These are phyloP conservation scores for Lontra canadensis DNA, from an alignment of 2,113 vertebrate species.

Conservation along the genomic window DNA sequence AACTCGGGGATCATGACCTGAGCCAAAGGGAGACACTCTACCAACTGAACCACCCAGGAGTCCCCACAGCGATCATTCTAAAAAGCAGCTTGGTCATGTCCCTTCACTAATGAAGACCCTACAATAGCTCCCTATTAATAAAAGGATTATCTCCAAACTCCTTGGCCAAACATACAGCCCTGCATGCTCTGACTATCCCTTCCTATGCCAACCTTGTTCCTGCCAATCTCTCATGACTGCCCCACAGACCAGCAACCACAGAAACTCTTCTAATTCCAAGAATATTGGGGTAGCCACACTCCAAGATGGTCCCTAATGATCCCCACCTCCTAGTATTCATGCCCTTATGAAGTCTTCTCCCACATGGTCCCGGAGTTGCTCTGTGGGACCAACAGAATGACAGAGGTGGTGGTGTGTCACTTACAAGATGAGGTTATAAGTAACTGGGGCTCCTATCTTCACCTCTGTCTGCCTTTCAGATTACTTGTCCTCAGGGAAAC, in stretches of 20 bases:
- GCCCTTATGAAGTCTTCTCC: neutral
- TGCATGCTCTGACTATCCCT: neutral
- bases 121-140: neutral
- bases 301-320: neutral
- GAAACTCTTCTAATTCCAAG: neutral
- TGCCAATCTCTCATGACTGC: neutral
- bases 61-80: neutral
- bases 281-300: neutral
- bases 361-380: neutral
- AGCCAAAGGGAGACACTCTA: too few relatives aligned
- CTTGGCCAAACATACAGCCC: neutral
- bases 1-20: too few relatives aligned
- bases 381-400: neutral
- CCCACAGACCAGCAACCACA: neutral
- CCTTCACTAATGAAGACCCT: neutral
- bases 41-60: too few relatives aligned
- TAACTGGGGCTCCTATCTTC: neutral
- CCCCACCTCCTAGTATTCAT: neutral
- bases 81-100: neutral
- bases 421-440: neutral
- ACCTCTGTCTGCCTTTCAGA: neutral
- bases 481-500: neutral
- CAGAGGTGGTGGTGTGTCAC: neutral
- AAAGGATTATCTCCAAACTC: slow-evolving; percentile 4
- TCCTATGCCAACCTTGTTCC: neutral